Evolutionary conservation across 2,113 vertebrate genomes (phyloP).

Genomic region (Suricata suricatta): DNA sequence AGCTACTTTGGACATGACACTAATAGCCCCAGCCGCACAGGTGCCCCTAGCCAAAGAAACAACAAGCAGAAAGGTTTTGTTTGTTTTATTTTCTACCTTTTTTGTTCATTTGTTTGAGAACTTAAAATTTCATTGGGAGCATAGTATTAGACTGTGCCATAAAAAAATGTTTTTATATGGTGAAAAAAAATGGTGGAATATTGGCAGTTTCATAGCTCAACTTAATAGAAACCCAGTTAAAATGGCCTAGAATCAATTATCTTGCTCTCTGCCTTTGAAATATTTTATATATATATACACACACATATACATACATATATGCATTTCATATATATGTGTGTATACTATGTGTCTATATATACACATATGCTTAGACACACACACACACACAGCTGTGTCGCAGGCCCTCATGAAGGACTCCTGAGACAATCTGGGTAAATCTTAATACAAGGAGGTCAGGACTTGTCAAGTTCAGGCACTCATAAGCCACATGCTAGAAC

Average conservation of each 20-base stretch:
- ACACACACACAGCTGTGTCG: neutral
- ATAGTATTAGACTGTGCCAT: neutral
- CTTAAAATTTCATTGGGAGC: neutral
- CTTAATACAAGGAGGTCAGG: neutral
- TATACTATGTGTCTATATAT: neutral
- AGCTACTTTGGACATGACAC: neutral
- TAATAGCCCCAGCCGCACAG: neutral
- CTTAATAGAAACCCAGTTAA: neutral
- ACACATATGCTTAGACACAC: neutral
- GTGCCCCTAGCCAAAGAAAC: neutral
- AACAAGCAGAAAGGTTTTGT: neutral
- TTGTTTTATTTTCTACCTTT: neutral
- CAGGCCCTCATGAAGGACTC: neutral
- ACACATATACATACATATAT: neutral
- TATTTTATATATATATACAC: neutral
- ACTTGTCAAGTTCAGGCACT: neutral
- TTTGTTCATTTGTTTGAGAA: neutral
- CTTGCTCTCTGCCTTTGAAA: neutral
- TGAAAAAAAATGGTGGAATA: neutral
- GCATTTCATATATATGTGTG: neutral
- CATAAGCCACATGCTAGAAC: neutral
- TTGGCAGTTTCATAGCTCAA: neutral
- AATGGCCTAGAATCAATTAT: neutral
- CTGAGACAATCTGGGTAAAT: neutral
- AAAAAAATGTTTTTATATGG: neutral